Base-by-base conservation (phyloP, 2,797 vertebrate genomes). In the Parambassis ranga region DNA sequence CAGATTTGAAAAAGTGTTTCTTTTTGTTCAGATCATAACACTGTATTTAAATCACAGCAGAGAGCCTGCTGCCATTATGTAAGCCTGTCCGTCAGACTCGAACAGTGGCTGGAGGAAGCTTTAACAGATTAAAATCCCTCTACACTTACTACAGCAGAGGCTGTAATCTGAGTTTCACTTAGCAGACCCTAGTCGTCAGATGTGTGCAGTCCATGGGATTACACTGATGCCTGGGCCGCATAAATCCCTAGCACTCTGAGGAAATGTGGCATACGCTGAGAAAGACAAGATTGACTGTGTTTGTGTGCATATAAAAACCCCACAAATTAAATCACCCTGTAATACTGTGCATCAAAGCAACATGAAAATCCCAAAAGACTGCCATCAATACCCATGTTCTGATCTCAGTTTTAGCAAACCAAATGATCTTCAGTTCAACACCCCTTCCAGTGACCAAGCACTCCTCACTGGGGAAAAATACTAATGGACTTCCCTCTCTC, bases 131-230 rank as follows among this genome's bases (percentile, higher is more conserved):
- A 84, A 77, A 64, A 69, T 53, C 62, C 31, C 53, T 51, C 53
- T 36, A 67, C 60, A 73, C 68, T 84, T 78, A 68, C 31, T 61
- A 49, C 57, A 37, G 61, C 62, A 28, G 58, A 69, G 50, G 65
- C 73, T 50, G 65, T 87, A 86, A 88, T 87, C 84, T 56, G 79
- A 82, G 70, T 81, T 82, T 85, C 79, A 81, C 76, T 87, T 81
- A 83, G 69, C 61, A 56, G 53, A 57, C 80, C 58, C 73, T 70
- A 44, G 61, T 35, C 48, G 65, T 86, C 75, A 64, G 63, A 82
- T 82, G 70, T 65, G 75, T 13, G 57, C 30, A 39, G 64, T 64
- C 24, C 24, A 27, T 62, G 50, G 79, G 84, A 88, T 90, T 89
- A 87, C 72, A 74, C 77, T 24, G 74, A 81, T 42, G 65, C 65